Percentiles rank a stretch among this genome's conserved stretches.
Conservation (phyloP, 1,140 invertebrate genomes). For the Ips nitidus region DNA sequence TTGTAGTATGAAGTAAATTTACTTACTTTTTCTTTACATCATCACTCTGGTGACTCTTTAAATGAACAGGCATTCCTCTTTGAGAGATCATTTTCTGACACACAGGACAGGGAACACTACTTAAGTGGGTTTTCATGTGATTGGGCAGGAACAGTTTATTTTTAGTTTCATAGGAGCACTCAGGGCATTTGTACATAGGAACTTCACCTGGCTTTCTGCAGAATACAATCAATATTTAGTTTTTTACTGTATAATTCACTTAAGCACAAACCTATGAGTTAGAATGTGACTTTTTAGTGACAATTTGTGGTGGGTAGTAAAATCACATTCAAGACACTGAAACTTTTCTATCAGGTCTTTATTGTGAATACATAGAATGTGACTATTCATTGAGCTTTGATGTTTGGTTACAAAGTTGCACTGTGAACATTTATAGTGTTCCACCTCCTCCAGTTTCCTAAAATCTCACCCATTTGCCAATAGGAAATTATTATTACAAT, state of each 20-base stretch:
- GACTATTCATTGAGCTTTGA: conserved; percentile 14
- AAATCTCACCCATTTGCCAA: neutral
- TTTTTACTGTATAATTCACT: neutral
- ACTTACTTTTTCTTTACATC: conserved; percentile 17
- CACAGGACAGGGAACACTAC: conserved; percentile 7
- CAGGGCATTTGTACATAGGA: conserved; percentile 23
- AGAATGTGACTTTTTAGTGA: conserved; percentile 20
- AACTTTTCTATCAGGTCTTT: conserved; percentile 20
- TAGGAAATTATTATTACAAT: neutral
- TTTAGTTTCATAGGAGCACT: conserved; percentile 24
- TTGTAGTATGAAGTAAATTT: neutral
- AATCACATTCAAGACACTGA: conserved; percentile 23
- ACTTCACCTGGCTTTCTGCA: conserved; percentile 26
- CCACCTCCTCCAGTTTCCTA: conserved; percentile 21
- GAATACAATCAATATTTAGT: neutral
- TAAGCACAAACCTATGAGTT: conserved; percentile 17
- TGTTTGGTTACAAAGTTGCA: conserved; percentile 25
- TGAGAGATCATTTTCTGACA: conserved; percentile 20
- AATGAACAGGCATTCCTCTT: conserved; percentile 19
- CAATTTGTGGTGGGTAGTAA: conserved; percentile 23
- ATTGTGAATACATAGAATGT: conserved; percentile 22
- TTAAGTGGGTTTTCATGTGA: conserved; percentile 23
- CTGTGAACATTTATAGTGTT: conserved; percentile 16
- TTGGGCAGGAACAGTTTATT: conserved; percentile 25
- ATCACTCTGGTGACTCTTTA: conserved; percentile 14